Conservation (phyloP, 1,140 invertebrate species). For the Drosophila tani region DNA sequence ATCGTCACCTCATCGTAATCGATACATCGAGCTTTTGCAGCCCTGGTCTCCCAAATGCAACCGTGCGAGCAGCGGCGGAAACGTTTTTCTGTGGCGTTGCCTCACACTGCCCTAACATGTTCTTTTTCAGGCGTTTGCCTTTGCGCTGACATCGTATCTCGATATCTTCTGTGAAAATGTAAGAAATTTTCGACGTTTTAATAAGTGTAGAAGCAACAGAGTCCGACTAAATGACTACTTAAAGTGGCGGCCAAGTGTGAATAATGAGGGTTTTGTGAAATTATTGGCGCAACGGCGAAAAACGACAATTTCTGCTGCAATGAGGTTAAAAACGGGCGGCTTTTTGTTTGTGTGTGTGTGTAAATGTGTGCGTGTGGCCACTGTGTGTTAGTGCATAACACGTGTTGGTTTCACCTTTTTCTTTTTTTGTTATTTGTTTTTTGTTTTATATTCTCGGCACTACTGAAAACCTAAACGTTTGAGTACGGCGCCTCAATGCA, state of each 20-base stretch:
- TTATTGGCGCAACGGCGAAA: conserved; percentile 9
- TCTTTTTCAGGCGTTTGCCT: conserved; percentile 85
- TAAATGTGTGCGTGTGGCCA: conserved; percentile 5
- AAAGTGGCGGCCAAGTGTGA: conserved; percentile 12
- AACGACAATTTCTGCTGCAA: conserved; percentile 20
- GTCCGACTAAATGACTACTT: conserved; percentile 27
- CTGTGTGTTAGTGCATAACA: conserved; percentile 47
- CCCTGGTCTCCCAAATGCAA: conserved; percentile 55
- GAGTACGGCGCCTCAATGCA: conserved; percentile 45
- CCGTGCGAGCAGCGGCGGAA: conserved; percentile 59
- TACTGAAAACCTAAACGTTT: conserved; percentile 53
- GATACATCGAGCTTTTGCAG: conserved; percentile 11
- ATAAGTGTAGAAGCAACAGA: conserved; percentile 42
- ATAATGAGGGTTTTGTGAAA: conserved; percentile 38
- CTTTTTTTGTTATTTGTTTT: conserved; percentile 34
- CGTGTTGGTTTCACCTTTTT: conserved; percentile 53
- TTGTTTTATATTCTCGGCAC: conserved; percentile 9
- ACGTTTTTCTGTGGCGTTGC: conserved; percentile 51
- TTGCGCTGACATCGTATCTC: conserved; percentile 83
- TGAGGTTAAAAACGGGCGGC: conserved; percentile 75
- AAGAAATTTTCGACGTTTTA: conserved; percentile 64
- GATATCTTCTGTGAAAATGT: conserved; percentile 83
- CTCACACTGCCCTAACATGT: conserved; percentile 80
- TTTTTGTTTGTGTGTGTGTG: conserved; percentile 44
- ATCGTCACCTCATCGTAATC: neutral